Percentiles rank a stretch among this genome's conserved stretches.
Conservation (phyloP, 2,113 vertebrate genomes). For the Odocoileus hemionus region DNA sequence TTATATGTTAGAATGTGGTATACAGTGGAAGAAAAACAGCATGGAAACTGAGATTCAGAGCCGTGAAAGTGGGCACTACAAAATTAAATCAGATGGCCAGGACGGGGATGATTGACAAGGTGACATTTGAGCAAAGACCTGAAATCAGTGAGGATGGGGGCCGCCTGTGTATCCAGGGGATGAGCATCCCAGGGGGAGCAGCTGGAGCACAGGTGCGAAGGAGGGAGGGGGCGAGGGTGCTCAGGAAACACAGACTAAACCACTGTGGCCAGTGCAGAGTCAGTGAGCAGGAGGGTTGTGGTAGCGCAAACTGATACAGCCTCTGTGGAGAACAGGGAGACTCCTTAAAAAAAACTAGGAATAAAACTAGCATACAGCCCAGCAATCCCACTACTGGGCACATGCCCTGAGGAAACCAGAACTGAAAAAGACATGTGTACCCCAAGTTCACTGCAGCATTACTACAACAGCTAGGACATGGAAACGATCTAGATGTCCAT, state of each 20-base stretch:
- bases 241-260: background rate
- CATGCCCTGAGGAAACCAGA: background rate
- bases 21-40: background rate
- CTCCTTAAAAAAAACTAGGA: background rate
- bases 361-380: background rate
- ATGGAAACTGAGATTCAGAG: background rate
- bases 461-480: background rate
- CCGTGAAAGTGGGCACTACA: background rate
- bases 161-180: background rate
- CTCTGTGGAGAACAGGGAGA: background rate
- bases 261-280: too few relatives aligned
- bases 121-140: background rate
- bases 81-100: background rate
- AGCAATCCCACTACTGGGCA: background rate
- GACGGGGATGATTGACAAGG: background rate
- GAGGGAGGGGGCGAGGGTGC: too few relatives aligned
- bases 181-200: background rate
- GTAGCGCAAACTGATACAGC: fast-evolving
- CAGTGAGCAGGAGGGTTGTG: background rate
- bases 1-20: background rate
- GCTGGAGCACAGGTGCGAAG: background rate
- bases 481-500: background rate
- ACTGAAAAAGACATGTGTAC: background rate
- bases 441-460: background rate
- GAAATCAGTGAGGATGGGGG: background rate